A percentile compares a stretch with the other conserved stretches of the same genome.
Conservation (phyloP, 2,888 invertebrate species). For the Schrankia costaestrigalis region DNA sequence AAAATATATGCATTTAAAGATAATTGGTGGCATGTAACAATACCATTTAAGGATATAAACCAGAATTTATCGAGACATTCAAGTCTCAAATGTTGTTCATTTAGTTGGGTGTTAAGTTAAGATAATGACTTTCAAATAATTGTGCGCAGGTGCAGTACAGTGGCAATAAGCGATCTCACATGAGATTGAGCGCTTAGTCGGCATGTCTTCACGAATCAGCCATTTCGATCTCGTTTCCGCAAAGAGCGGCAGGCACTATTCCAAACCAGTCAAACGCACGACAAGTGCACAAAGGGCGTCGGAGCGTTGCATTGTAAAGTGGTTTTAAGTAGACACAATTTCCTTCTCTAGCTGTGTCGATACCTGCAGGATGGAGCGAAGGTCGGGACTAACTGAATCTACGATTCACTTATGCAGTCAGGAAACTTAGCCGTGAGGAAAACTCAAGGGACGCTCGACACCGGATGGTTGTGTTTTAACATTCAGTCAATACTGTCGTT, state of each 20-base stretch:
- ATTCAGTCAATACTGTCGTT: slow-evolving; percentile 7
- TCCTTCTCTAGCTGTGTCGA: slow-evolving; percentile 37
- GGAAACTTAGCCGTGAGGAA: slow-evolving; percentile 42
- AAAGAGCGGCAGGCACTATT: slow-evolving; percentile 52
- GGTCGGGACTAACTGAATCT: slow-evolving; percentile 46
- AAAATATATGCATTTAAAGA: slow-evolving; percentile 26
- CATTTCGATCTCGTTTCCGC: slow-evolving; percentile 60
- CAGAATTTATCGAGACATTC: not conserved
- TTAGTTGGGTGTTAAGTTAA: slow-evolving; percentile 13
- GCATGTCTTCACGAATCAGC: slow-evolving; percentile 57
- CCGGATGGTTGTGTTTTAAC: slow-evolving; percentile 23
- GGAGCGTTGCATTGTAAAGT: slow-evolving; percentile 57
- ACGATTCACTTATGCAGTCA: slow-evolving; percentile 55
- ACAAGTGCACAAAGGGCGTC: slow-evolving; percentile 63
- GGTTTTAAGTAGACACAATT: slow-evolving; percentile 50
- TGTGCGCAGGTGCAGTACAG: slow-evolving; percentile 33
- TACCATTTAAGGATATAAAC: not conserved
- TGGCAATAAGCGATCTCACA: slow-evolving; percentile 62
- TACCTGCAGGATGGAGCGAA: slow-evolving; percentile 41
- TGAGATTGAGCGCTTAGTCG: slow-evolving; percentile 55
- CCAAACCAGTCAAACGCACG: slow-evolving; percentile 62
- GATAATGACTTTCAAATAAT: slow-evolving; percentile 37
- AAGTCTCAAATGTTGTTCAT: slow-evolving; percentile 5
- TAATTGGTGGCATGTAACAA: not conserved
- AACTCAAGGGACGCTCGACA: slow-evolving; percentile 42